Conservation (phyloP, 2,113 vertebrate genomes). For the Numida meleagris region DNA sequence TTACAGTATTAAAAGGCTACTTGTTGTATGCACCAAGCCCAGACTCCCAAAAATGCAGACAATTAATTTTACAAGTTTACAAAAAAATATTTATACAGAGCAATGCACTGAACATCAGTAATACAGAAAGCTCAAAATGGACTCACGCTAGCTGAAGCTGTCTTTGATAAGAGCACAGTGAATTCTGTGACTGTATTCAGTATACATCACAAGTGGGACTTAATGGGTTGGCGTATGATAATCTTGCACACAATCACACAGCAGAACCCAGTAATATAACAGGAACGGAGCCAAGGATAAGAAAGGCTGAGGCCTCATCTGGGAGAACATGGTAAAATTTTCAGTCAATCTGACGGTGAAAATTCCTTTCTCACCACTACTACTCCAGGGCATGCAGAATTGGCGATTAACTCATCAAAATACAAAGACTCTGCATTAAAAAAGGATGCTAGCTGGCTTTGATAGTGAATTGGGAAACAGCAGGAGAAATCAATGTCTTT, state of each 20-base stretch:
- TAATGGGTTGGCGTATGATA: background rate
- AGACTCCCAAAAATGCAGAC: background rate
- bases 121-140: background rate
- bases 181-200: background rate
- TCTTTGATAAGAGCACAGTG: background rate
- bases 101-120: background rate
- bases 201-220: background rate
- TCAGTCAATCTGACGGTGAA: background rate
- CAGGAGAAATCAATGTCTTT: background rate
- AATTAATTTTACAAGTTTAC: background rate
- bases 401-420: conserved; percentile 36
- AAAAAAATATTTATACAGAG: background rate
- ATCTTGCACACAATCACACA: background rate
- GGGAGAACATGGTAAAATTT: background rate
- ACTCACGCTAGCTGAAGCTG: background rate
- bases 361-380: background rate
- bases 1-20: background rate
- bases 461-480: background rate
- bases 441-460: background rate
- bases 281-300: background rate
- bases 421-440: background rate
- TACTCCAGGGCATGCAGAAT: background rate
- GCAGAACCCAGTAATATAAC: background rate
- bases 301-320: background rate
- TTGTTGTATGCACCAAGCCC: background rate